Evolutionary conservation across 2,888 invertebrate genomes (phyloP), one percentile per base, ranked within the genome.

Genomic region (Schizotus pectinicornis): DNA sequence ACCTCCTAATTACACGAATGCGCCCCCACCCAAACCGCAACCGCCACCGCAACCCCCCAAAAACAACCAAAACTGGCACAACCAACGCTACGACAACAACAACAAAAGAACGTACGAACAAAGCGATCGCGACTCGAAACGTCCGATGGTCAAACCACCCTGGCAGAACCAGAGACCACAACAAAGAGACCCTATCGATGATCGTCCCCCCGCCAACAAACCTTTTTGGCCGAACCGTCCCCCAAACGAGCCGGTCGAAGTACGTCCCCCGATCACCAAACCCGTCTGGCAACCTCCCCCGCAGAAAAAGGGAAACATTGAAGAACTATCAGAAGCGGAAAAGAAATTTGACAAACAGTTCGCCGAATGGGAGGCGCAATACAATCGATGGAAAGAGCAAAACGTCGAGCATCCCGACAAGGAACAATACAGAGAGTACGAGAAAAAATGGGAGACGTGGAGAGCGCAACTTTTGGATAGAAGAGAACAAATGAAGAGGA

Each of bases 401-500:
- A 96, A 96, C 81, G 89, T 88, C 33, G 91, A 93, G 78, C 95
- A 95, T 81, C 95, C 95, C 0, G 94, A 95, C 77, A 92, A 90
- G 78, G 88, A 88, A 79, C 91, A 92, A 67, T 93, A 93, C 74
- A 84, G 84, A 68, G 89, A 92, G 71, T 95, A 95, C 79, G 93
- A 95, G 79, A 86, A 89, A 48, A 94, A 93, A 77, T 95, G 95
- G 88, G 91, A 92, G 73, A 86, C 89, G 34, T 94, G 92, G 82
- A 84, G 92, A 11, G 86, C 87, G 65, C 91, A 92, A 72, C 81
- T 94, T 34, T 80, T 92, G 50, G 91, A 92, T 68, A 83, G 92
- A 9, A 84, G 92, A n/a, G 88, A 90, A 73, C 89, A 90, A 74
- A 91, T 94, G 92, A 86, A 89, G 48, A 84, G 84, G 59, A 89